Percentiles rank a stretch among this genome's conserved stretches.
Conservation (phyloP, 1,140 invertebrate species). For the Cydia amplana region DNA sequence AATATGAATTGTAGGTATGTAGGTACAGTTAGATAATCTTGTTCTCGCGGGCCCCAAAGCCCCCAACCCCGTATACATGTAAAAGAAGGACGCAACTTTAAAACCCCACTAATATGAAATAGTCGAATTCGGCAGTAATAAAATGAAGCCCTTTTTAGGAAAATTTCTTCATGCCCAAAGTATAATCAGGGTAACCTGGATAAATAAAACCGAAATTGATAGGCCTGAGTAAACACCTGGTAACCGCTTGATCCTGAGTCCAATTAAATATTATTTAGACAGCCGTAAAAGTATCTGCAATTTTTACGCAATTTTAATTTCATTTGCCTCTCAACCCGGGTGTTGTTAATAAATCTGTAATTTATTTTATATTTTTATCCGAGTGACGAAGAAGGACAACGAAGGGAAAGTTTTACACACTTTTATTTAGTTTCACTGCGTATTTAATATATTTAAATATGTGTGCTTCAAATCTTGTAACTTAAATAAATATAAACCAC, state of each 20-base stretch:
- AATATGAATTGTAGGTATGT: no score
- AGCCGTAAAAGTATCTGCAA: background rate
- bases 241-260: background rate
- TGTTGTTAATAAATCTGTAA: background rate
- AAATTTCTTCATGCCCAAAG: slow-evolving; percentile 8
- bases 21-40: no score
- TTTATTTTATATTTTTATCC: no score
- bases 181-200: background rate
- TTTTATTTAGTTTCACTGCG: no score
- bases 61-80: no score
- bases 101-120: background rate
- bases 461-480: no score
- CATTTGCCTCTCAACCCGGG: background rate
- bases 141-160: background rate
- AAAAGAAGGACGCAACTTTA: no score
- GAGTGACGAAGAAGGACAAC: no score
- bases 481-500: no score
- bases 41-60: no score
- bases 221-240: slow-evolving; percentile 12
- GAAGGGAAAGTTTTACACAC: no score
- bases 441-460: no score
- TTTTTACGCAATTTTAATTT: background rate
- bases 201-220: slow-evolving; percentile 9
- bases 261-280: slow-evolving; percentile 16
- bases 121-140: background rate